Base-by-base conservation (phyloP, 2,797 vertebrate species). In the Amniataba percoides region DNA sequence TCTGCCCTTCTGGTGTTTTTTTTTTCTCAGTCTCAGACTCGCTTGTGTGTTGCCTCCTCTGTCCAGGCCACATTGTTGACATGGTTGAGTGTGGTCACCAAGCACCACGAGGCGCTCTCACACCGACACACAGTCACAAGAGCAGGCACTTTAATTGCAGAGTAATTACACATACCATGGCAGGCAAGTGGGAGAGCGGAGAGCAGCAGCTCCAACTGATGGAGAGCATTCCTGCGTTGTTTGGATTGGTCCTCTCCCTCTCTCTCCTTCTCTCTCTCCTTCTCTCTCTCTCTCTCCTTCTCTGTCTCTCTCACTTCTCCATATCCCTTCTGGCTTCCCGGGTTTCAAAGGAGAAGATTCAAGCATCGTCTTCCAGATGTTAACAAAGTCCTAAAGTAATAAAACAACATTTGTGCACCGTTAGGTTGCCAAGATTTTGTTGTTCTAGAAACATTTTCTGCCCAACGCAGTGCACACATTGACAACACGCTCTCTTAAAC, bases 91-190 rank as follows among this genome's bases (percentile, higher is more conserved):
- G 78, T 81, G 78, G 88, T 87, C 91, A 83, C 74, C 73, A 64
- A 74, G 75, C 80, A 27, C 71, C 1, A 5, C 4, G 5, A 75
- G 48, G 61, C 66, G 60, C 70, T 62, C 55, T 74, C 59, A 77
- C 77, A 76, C 74, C 51, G 15, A 85, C 65, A 79, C 68, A 80
- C 8, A 64, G 48, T 80, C 78, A 79, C 72, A 74, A 58, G 71
- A 80, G 80, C 78, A 90, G 66, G 75, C 86, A 89, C 89, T 93
- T 91, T 91, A 94, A 93, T 92, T 94, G 85, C 77, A 77, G 70
- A 76, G 91, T 92, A 92, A 94, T 94, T 95, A 93, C 91, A 84
- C 90, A 92, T 91, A 88, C 89, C 85, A 84, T 39, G 34, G 82
- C 64, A 83, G 84, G 81, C 89, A 85, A 94, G 87, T 89, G 91